Percentiles rank a stretch among this genome's conserved stretches.
phyloP scores from a whole-genome alignment of 2,113 vertebrate genomes.

The Struthidea cinerea region DNA sequence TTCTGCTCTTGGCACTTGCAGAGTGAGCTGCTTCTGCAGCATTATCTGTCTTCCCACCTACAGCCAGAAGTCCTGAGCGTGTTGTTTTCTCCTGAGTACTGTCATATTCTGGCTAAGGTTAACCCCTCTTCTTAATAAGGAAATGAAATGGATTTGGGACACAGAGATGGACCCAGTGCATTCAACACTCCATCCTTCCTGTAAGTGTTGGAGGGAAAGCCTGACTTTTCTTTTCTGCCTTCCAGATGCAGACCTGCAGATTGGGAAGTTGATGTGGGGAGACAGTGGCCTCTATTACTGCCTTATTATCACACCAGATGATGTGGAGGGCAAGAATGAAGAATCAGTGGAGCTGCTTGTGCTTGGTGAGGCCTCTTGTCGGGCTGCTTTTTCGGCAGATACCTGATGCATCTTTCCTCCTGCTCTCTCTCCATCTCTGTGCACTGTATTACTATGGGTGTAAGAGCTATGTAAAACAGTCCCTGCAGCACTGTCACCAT shows the following conservation, averaged over 20 bases:
- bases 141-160: not conserved
- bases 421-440: not conserved
- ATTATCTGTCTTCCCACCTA: not conserved
- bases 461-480: not conserved
- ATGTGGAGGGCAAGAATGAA: conserved; percentile 92
- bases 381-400: not conserved
- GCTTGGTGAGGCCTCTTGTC: conserved; percentile 76
- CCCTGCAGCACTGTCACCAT: not conserved
- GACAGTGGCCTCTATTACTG: conserved; percentile 97
- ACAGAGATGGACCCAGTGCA: not conserved
- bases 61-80: not conserved
- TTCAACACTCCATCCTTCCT: not conserved
- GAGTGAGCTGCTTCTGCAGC: not conserved
- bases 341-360: conserved; percentile 90
- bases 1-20: not conserved
- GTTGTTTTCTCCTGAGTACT: not conserved
- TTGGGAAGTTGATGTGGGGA: conserved; percentile 93
- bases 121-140: not conserved
- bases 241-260: conserved; percentile 91
- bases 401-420: not conserved
- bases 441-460: conserved; percentile 13
- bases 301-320: conserved; percentile 87
- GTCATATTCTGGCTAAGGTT: not conserved
- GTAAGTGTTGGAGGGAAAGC: not conserved
- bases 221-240: not conserved